Percentiles rank a stretch among this genome's conserved stretches.
Conservation (phyloP, 2,797 vertebrate species). For the Eremophila alpestris region DNA sequence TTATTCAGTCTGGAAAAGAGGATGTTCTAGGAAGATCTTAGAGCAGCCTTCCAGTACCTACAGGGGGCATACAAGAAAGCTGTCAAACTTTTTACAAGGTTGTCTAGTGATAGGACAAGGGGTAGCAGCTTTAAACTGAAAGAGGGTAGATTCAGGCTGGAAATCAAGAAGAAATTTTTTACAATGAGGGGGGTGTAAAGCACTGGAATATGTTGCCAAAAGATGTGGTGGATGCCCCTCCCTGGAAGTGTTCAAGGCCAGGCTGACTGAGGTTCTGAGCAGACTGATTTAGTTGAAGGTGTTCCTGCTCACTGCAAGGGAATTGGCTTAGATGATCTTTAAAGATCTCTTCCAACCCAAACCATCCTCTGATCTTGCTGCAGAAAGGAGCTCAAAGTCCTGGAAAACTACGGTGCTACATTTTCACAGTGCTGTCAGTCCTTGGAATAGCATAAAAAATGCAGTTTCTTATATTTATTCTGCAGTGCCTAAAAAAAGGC, state of each 20-base stretch:
- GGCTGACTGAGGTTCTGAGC: neutral
- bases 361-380: neutral
- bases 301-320: neutral
- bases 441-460: neutral
- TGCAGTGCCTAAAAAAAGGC: neutral
- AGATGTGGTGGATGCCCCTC: neutral
- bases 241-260: neutral
- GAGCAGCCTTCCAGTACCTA: neutral
- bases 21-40: neutral
- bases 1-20: neutral
- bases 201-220: neutral
- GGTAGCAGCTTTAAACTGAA: neutral
- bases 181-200: accelerated
- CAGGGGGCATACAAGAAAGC: neutral
- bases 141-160: neutral
- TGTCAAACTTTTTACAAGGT: neutral
- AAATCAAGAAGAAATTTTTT: neutral
- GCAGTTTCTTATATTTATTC: neutral
- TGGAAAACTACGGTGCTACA: neutral
- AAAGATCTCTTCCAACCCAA: neutral
- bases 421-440: neutral
- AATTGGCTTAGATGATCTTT: neutral
- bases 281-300: neutral
- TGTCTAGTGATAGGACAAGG: neutral
- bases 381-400: neutral